Evolutionary conservation across 2,888 invertebrate genomes (phyloP).

Genomic region (Hylaea fasciaria): DNA sequence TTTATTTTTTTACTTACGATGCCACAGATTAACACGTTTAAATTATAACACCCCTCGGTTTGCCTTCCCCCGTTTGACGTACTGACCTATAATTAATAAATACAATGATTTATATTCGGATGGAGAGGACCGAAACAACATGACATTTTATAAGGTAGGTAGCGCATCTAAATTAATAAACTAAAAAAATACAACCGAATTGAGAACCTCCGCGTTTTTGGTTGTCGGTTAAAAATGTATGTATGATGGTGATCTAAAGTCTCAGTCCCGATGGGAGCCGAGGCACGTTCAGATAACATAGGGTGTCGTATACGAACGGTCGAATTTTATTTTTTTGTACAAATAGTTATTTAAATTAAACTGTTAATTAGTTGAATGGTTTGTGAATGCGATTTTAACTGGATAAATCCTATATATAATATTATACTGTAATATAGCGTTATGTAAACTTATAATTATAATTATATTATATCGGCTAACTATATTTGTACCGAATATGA

Average conservation of each 20-base stretch:
- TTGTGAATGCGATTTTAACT: constrained; percentile 23
- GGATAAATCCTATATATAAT: constrained; percentile 29
- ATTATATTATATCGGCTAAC: constrained; percentile 46
- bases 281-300: constrained; percentile 9
- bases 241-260: too few species aligned
- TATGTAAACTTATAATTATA: constrained; percentile 39
- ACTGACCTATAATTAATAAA: too few species aligned
- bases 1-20: too few species aligned
- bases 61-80: too few species aligned
- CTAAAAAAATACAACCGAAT: too few species aligned
- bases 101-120: too few species aligned
- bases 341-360: constrained; percentile 51
- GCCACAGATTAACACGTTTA: too few species aligned
- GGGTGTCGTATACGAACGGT: constrained; percentile 51
- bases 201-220: too few species aligned
- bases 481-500: constrained; percentile 47
- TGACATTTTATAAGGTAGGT: too few species aligned
- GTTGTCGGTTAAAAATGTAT: constrained; percentile 18
- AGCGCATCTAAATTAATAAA: too few species aligned
- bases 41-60: too few species aligned
- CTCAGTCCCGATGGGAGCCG: constrained; percentile 12
- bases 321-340: constrained; percentile 51
- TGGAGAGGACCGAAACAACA: too few species aligned
- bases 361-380: constrained; percentile 43
- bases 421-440: constrained; percentile 45